Evolutionary conservation across 2,888 invertebrate genomes (phyloP), one percentile per base, ranked within the genome.

Genomic region (Sisyra nigra): DNA sequence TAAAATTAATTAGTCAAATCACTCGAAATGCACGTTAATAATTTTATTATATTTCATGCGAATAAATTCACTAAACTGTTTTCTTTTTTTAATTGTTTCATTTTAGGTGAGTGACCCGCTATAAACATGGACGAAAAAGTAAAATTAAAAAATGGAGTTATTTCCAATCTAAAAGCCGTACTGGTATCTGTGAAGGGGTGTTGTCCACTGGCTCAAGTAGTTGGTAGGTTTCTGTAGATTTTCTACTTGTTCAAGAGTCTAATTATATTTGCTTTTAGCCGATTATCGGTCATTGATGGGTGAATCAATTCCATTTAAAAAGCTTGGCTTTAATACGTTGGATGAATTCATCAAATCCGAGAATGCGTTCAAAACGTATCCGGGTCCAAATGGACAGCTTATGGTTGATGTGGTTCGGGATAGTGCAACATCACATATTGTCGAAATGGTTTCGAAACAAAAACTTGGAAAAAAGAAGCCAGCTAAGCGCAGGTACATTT

Each of bases 281-380:
- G 82, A 83, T 53, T 81, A 76, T 56, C 60, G 58, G 41, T 69
- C 69, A 49, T 57, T 81, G 18, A 72, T 77, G 55, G 78, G 78
- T 18, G 68, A 69, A 54, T 61, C 61, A 50, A 73, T 83, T 51
- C 80, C 80, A 5, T 80, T 61, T 51, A 62, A 59, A 45, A 65
- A 65, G 50, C 60, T 78, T 44, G 80, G 80, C 4, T 80, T 66
- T 58, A 53, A 60, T 32, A 61, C 62, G 7, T 58, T 80, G 7
- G 71, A 75, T 46, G 72, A 73, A 31, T 65, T 83, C 47, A 11
- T 43, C 15, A 30, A n/a, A 17, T 35, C 30, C 11, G 32, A 43
- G 17, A 32, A 14, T 5, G 31, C 37, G 8, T 43, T 43, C 17
- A 15, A 18, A 17, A 37, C 38, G 31, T 24, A 18, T 5, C 15